Conservation (phyloP, 2,888 invertebrate genomes). For the Cephonodes hylas region DNA sequence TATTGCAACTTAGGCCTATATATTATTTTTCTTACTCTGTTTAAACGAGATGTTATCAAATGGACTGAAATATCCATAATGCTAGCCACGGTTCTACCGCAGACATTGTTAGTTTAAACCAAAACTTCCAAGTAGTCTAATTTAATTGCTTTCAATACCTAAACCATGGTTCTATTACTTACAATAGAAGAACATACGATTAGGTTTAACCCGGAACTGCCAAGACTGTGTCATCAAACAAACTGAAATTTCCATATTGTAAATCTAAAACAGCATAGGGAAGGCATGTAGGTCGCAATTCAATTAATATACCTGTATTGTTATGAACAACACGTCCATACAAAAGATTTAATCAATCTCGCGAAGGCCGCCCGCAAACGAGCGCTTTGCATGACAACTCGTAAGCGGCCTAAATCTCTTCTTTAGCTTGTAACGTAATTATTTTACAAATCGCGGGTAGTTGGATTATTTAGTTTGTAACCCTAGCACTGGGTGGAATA, state of each 20-base stretch:
- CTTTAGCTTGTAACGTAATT: neutral
- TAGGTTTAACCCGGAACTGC: too few relatives aligned
- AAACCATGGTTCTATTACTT: too few relatives aligned
- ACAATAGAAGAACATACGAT: too few relatives aligned
- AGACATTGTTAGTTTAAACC: too few relatives aligned
- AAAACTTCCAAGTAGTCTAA: too few relatives aligned
- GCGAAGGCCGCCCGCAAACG: constrained; percentile 40
- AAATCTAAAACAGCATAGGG: neutral
- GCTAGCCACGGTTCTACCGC: too few relatives aligned
- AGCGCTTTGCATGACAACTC: constrained; percentile 49
- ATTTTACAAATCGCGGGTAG: neutral
- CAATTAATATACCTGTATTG: neutral
- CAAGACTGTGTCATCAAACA: neutral
- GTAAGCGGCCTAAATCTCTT: constrained; percentile 3
- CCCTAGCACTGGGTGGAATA: neutral
- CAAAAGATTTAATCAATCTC: constrained; percentile 27
- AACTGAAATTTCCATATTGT: neutral
- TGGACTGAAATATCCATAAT: too few relatives aligned
- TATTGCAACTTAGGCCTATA: too few relatives aligned
- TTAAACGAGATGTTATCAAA: too few relatives aligned
- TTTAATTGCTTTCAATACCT: too few relatives aligned
- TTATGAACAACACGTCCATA: neutral
- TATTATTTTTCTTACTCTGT: too few relatives aligned
- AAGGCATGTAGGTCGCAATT: neutral
- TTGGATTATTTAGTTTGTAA: neutral